Evolutionary conservation across 2,797 vertebrate species (phyloP), one percentile per base, ranked within the genome.

Genomic region (Pipistrellus pygmaeus): DNA sequence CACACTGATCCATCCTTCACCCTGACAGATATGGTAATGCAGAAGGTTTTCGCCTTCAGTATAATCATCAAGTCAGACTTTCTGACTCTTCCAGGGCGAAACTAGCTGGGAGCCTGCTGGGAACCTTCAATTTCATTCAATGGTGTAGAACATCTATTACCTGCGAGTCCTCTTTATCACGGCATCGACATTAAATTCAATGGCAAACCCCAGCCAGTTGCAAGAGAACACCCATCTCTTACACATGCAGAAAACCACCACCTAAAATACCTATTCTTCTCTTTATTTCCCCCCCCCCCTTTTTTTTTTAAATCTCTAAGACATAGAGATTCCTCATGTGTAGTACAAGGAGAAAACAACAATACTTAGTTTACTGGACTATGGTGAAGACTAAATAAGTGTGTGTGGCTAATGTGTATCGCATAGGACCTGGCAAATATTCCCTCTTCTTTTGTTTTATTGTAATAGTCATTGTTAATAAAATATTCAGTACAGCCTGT

Each of bases 21-120:
- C 30, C 30, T 95, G 96, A 90, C 93, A 96, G 91, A 55, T 90
- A 93, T 53, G 76, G 62, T 94, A 85, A 96, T 88, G 1, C 68
- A 17, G 69, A 64, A 44, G 30, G 4, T 81, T 78, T 72, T 85
- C 27, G 35, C 44, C 51, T 84, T 88, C 57, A 62, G 51, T 72
- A 78, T 76, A 88, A 91, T 90, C 89, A 91, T 38, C 35, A 91
- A 6, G 48, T 75, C 90, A 92, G 69, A 91, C 64, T 95, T 88
- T 85, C 73, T 93, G 72, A 95, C 51, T 90, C 81, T 35, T 90
- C 77, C 53, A 75, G 32, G 46, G 88, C n/a, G 57, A 95, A 95
- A 95, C 35, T 13, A 81, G 27, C 86, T 73, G 44, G 73, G 41
- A 92, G 1, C 18, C 51, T 82, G 72, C 44, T 87, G 73, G 75